Percentiles rank a stretch among this genome's conserved stretches.
These are phyloP conservation scores for Argyrosomus regius DNA, from an alignment of 2,797 vertebrate genomes.

Conservation along the genomic window DNA sequence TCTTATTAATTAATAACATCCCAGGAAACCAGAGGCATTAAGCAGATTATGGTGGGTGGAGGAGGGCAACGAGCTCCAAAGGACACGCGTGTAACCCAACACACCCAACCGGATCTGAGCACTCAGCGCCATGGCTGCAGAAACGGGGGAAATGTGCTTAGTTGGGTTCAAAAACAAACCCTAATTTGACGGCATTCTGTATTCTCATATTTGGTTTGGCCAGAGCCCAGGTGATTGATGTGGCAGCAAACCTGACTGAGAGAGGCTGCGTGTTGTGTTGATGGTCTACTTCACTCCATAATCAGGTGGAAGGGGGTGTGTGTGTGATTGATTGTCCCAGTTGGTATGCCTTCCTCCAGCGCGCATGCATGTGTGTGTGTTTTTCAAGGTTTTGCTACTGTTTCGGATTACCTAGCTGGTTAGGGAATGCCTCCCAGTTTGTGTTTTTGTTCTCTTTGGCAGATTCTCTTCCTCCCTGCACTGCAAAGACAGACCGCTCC, in stretches of 20 bases:
- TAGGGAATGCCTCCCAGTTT: constrained; percentile 61
- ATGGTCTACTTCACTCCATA: constrained; percentile 87
- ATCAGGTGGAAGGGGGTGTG: constrained; percentile 75
- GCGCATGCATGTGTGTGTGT: constrained; percentile 11
- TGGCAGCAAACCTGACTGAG: constrained; percentile 75
- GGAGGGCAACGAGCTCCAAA: constrained; percentile 39
- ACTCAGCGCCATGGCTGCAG: constrained; percentile 55
- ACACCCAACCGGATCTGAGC: constrained; percentile 55
- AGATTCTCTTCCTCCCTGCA: constrained; percentile 52
- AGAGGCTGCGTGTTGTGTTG: constrained; percentile 76
- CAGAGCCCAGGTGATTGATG: constrained; percentile 79
- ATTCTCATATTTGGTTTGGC: constrained; percentile 80
- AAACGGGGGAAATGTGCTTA: constrained; percentile 60
- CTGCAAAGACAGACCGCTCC: constrained; percentile 52
- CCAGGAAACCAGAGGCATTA: constrained; percentile 76
- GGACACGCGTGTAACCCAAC: constrained; percentile 67
- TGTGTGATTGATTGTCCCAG: constrained; percentile 68
- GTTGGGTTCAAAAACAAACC: constrained; percentile 63
- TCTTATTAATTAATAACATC: constrained; percentile 81
- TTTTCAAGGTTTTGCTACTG: constrained; percentile 67
- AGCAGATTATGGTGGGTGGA: constrained; percentile 58
- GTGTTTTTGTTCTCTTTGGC: constrained; percentile 55
- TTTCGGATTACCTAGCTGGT: constrained; percentile 78
- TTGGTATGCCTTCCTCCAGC: constrained; percentile 47
- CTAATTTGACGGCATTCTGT: constrained; percentile 75